Base-by-base conservation (phyloP, 1,140 invertebrate genomes). In the Homalodisca vitripennis region DNA sequence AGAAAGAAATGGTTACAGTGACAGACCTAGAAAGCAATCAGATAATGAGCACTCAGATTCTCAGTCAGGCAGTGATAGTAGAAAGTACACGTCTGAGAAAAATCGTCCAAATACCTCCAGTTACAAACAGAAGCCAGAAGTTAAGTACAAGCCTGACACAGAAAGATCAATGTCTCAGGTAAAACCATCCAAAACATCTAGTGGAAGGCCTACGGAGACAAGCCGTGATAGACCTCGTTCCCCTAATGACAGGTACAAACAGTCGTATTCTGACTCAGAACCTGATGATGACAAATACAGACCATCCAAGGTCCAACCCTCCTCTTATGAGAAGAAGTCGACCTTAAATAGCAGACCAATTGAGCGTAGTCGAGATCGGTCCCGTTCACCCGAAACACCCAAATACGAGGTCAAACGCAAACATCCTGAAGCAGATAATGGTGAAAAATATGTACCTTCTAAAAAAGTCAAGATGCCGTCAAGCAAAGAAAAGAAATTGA, bases 1-100 rank as follows among this genome's bases (percentile, higher is more conserved):
- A 27, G 55, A 60, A 27, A 26, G 29, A 60, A 2, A 30, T 26
- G n/a, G 17, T 10, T 17, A 10, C 17, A 17, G 17, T 17, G 34
- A 41, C 6, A 41, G 17, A 26, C n/a, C 2, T 10, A 60, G 24
- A 30, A 60, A 41, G 6, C 6, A 17, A 10, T 41, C 6, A 10
- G 26, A 27, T 30, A 60, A 60, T 60, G 27, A 60, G 10, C 24
- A 24, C n/a, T 22, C 55, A 22, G 55, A 60, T 24, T 60, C 55
- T 60, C 55, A 60, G 55, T 60, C 55, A 10, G 24, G 55, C 26
- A 60, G 24, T 60, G 55, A 60, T 12, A 60, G 55, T 29, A 60
- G 27, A 27, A 60, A 60, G 29, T 60, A 27, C 29, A 26, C 13
- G 3, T n/a, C 55, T 27, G 10, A 22, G 10, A 60, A 60, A 29